A percentile compares a stretch with the other conserved stretches of the same genome.
Conservation (phyloP, 2,113 vertebrate genomes). For the Chunga burmeisteri region DNA sequence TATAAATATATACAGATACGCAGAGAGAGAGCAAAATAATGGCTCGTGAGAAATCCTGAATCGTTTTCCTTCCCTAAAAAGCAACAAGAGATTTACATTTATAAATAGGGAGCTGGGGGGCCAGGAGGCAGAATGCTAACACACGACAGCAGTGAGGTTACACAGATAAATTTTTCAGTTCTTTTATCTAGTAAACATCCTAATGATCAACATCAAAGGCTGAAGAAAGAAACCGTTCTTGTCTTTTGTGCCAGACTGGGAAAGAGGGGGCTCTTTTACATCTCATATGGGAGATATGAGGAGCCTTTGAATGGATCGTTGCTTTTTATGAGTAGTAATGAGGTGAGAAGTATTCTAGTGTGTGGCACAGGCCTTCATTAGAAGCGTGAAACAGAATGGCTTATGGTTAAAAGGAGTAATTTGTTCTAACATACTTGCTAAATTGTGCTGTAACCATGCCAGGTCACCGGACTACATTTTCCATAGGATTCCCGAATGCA, state of each 20-base stretch:
- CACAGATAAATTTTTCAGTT: slow-evolving; percentile 77
- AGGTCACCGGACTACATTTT: slow-evolving; percentile 74
- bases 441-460: slow-evolving; percentile 78
- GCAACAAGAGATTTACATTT: slow-evolving; percentile 43
- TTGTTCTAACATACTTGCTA: slow-evolving; percentile 84
- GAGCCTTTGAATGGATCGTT: slow-evolving; percentile 84
- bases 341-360: slow-evolving; percentile 90
- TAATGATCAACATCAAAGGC: slow-evolving; percentile 84
- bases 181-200: slow-evolving; percentile 83
- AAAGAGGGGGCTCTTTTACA: slow-evolving; percentile 67
- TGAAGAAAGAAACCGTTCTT: slow-evolving; percentile 52
- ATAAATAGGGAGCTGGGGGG: slow-evolving; percentile 4
- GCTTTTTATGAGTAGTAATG: slow-evolving; percentile 89
- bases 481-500: slow-evolving; percentile 65
- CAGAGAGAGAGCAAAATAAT: background rate
- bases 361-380: slow-evolving; percentile 86
- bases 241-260: slow-evolving; percentile 66
- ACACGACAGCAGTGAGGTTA: slow-evolving; percentile 73
- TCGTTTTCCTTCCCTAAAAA: slow-evolving; percentile 24
- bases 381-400: slow-evolving; percentile 81
- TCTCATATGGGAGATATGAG: slow-evolving; percentile 79
- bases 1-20: background rate
- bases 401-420: slow-evolving; percentile 82
- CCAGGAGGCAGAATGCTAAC: slow-evolving; percentile 51
- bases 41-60: background rate